Evolutionary conservation across 2,797 vertebrate genomes (phyloP).

Genomic region (Phrynocephalus vlangalii): DNA sequence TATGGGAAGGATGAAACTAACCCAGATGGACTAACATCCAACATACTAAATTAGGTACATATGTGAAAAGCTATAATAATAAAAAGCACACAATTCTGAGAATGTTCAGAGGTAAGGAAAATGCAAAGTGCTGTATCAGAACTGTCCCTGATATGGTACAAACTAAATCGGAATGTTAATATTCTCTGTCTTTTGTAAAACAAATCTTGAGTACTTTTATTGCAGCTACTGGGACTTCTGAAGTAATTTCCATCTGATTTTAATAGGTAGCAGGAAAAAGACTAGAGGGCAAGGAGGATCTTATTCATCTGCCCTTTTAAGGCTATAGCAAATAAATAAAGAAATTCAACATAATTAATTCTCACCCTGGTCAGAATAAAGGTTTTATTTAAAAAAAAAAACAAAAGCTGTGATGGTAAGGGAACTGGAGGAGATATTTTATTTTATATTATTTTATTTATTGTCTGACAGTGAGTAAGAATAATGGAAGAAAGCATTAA

Average conservation of each 20-base stretch:
- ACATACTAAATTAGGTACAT: background rate
- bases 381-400: background rate
- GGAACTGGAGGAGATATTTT: background rate
- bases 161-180: background rate
- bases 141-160: background rate
- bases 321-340: background rate
- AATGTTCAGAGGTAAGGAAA: background rate
- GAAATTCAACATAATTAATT: slow-evolving; percentile 12
- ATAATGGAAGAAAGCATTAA: background rate
- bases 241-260: background rate
- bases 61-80: background rate
- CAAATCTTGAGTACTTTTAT: background rate
- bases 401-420: background rate
- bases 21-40: background rate
- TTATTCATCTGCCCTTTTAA: background rate
- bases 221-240: background rate
- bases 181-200: background rate
- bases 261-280: background rate
- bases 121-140: background rate
- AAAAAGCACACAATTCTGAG: background rate
- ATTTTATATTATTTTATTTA: background rate
- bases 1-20: background rate
- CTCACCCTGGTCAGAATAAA: background rate
- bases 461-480: background rate
- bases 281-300: background rate